A percentile compares a stretch with the other conserved stretches of the same genome.
These are phyloP conservation scores for Zootermopsis nevadensis DNA, from an alignment of 2,888 invertebrate species.

Conservation along the genomic window DNA sequence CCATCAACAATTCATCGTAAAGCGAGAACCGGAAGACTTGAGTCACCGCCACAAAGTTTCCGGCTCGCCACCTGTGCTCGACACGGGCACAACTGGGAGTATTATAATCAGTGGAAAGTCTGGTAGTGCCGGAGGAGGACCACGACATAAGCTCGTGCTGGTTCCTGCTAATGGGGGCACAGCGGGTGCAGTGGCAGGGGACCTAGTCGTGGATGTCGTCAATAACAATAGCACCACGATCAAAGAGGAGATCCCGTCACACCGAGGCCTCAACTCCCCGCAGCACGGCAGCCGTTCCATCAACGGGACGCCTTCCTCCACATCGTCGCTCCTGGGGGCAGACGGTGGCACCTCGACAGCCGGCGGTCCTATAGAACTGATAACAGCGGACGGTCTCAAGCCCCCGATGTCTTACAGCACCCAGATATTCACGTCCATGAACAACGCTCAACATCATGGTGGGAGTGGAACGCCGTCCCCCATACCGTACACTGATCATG, in stretches of 20 bases:
- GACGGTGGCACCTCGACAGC: constrained; percentile 64
- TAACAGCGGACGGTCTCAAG: constrained; percentile 65
- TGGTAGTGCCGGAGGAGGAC: constrained; percentile 60
- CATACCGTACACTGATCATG: constrained; percentile 67
- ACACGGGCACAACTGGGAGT: constrained; percentile 61
- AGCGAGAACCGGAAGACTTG: constrained; percentile 85
- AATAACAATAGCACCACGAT: constrained; percentile 58
- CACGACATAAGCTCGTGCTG: constrained; percentile 73
- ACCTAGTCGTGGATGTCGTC: constrained; percentile 67
- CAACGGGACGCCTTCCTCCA: constrained; percentile 76
- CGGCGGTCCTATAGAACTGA: constrained; percentile 64
- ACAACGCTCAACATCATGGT: constrained; percentile 54
- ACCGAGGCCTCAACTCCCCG: constrained; percentile 72
- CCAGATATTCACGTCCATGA: constrained; percentile 70
- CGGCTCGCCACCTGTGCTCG: constrained; percentile 68
- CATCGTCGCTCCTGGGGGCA: constrained; percentile 72
- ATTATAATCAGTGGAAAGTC: constrained; percentile 69
- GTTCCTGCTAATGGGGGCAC: constrained; percentile 60
- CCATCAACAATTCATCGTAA: constrained; percentile 68
- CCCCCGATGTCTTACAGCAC: constrained; percentile 73
- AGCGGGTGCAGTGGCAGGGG: constrained; percentile 59
- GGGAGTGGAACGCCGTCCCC: constrained; percentile 73
- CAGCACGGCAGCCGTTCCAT: constrained; percentile 76
- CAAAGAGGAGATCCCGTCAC: constrained; percentile 67
- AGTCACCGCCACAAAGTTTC: constrained; percentile 76